Evolutionary conservation across 2,113 vertebrate genomes (phyloP), one percentile per base, ranked within the genome.

Genomic region (Tyrannus savana): DNA sequence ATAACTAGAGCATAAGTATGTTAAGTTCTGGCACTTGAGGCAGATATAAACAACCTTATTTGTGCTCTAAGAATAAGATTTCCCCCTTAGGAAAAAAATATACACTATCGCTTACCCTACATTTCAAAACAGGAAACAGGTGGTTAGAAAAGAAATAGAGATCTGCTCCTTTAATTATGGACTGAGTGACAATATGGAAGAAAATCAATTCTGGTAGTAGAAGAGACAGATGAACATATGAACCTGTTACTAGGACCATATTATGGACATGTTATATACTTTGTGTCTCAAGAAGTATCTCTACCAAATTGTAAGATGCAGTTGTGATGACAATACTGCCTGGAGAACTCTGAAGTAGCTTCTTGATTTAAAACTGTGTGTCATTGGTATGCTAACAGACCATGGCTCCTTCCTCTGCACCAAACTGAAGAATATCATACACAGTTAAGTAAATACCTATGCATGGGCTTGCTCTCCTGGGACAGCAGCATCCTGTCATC

Each of bases 21-120:
- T 91, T 87, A 93, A 88, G 12, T 93, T 95, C 72, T 97, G 85
- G 90, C 55, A 96, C 78, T 96, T 92, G 83, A 96, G 30, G 91
- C 64, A 86, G 95, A 92, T 75, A 92, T 47, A 93, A 96, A 64
- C 63, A 82, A 85, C 18, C 49, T 92, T 95, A 95, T 91, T 96
- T 95, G 74, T 92, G 79, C 46, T 91, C 33, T 64, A 85, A 91
- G 69, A 79, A 52, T 89, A 96, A 96, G 55, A 90, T 92, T 94
- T 97, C 95, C 44, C 67, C 74, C 58, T 77, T 24, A 59, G 55
- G 62, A 66, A 94, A 90, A 69, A 68, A 87, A 84, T 53, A 49
- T 12, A 64, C 27, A 58, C 30, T 58, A 62, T 58, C 30, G 47
- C 42, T 93, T 87, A 88, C 41, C 13, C 33, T 66, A 52, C 69